A percentile compares a stretch with the other conserved stretches of the same genome.
Conservation (phyloP, 1,140 invertebrate species). For the Potamilus streckersoni region DNA sequence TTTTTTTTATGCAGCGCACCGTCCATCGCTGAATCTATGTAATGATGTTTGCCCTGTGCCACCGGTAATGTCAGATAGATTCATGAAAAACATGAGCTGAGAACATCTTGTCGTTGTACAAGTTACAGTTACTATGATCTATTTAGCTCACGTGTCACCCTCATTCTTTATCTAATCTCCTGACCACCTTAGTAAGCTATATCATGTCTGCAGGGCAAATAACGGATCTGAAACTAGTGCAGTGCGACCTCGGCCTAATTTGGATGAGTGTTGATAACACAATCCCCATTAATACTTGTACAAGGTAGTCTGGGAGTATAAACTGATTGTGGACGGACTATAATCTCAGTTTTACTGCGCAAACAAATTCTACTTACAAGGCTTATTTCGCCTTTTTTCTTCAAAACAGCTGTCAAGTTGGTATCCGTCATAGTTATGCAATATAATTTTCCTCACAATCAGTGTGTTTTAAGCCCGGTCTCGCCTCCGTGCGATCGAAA, state of each 20-base stretch:
- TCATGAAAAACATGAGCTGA: too few relatives aligned
- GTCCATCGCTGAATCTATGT: too few relatives aligned
- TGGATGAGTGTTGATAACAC: neutral
- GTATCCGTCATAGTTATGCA: conserved; percentile 19
- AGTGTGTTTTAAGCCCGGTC: too few relatives aligned
- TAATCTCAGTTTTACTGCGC: neutral
- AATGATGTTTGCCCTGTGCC: too few relatives aligned
- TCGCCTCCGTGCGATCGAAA: too few relatives aligned
- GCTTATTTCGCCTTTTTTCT: conserved; percentile 51
- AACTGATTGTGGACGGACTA: neutral
- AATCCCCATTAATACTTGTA: neutral
- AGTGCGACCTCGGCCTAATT: neutral
- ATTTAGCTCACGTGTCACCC: too few relatives aligned
- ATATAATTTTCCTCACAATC: neutral
- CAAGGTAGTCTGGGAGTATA: neutral
- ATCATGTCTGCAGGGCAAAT: neutral
- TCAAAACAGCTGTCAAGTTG: conserved; percentile 50
- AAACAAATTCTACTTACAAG: conserved; percentile 35
- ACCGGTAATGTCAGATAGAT: too few relatives aligned
- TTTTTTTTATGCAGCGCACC: too few relatives aligned
- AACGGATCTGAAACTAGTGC: neutral
- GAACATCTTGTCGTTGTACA: too few relatives aligned
- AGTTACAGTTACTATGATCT: too few relatives aligned
- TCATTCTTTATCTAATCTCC: too few relatives aligned
- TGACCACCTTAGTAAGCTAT: too few relatives aligned